phyloP scores from a whole-genome alignment of 2,797 vertebrate species.

The Octomys mimax region DNA sequence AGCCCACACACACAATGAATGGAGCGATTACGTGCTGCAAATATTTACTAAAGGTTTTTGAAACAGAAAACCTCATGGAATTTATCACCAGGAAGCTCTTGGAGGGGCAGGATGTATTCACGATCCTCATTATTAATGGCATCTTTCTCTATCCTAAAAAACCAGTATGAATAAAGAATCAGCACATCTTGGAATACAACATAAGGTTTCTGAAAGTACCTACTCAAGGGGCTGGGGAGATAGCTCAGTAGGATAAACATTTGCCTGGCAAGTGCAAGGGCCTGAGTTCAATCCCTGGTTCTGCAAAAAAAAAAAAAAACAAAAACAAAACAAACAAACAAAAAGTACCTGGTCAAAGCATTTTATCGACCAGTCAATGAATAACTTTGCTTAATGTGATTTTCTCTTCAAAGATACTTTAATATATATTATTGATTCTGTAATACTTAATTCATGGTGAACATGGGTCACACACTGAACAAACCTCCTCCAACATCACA shows the following conservation, averaged over 20 bases:
- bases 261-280: too few relatives aligned
- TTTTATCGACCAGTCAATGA: neutral
- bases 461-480: neutral
- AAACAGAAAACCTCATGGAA: too few relatives aligned
- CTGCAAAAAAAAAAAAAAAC: too few relatives aligned
- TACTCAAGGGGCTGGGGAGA: neutral
- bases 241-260: too few relatives aligned
- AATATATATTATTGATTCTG: neutral
- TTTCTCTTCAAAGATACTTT: neutral
- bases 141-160: neutral
- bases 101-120: neutral
- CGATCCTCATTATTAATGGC: neutral
- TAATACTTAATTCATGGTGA: neutral
- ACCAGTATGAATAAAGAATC: neutral
- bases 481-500: neutral
- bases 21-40: too few relatives aligned
- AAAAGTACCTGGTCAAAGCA: neutral
- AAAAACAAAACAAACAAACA: too few relatives aligned
- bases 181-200: neutral
- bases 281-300: too few relatives aligned
- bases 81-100: neutral
- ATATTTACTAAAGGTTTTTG: too few relatives aligned
- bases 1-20: too few relatives aligned
- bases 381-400: neutral
- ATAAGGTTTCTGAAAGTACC: neutral